phyloP scores from a whole-genome alignment of 2,113 vertebrate genomes.

The Speoplatyrhinus poulsoni region DNA sequence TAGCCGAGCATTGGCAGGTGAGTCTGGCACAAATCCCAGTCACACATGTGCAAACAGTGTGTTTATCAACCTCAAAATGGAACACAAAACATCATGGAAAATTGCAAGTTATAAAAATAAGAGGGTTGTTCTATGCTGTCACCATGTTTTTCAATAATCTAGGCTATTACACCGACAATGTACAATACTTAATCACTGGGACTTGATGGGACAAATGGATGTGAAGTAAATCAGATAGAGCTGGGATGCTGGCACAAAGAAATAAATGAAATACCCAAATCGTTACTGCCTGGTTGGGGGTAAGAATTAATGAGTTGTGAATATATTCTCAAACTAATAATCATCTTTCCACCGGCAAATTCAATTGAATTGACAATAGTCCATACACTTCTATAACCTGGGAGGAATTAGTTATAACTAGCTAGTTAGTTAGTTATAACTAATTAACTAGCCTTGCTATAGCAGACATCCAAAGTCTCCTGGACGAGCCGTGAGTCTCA shows the following conservation, averaged over 20 bases:
- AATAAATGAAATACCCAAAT: too few relatives aligned
- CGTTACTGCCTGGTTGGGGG: too few relatives aligned
- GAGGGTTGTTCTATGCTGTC: background rate
- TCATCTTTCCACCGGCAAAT: slow-evolving; percentile 30
- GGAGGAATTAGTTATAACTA: too few relatives aligned
- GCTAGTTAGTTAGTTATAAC: background rate
- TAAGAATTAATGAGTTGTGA: too few relatives aligned
- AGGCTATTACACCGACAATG: slow-evolving; percentile 18
- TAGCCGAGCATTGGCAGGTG: slow-evolving; percentile 19
- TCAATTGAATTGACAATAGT: slow-evolving; percentile 23
- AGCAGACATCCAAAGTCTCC: too few relatives aligned
- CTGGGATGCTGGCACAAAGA: too few relatives aligned
- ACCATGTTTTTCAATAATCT: slow-evolving; percentile 27
- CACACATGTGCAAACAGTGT: slow-evolving; percentile 21
- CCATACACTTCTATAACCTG: slow-evolving; percentile 30
- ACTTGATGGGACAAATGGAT: slow-evolving; percentile 22
- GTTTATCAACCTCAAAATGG: background rate
- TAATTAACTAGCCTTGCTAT: too few relatives aligned
- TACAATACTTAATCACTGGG: slow-evolving; percentile 29
- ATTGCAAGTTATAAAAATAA: slow-evolving; percentile 11
- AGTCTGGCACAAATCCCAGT: slow-evolving; percentile 23
- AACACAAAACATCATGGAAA: slow-evolving; percentile 3
- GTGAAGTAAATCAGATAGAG: too few relatives aligned
- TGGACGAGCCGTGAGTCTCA: too few relatives aligned
- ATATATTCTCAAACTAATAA: background rate